These are phyloP conservation scores for Iphiclides podalirius DNA, from an alignment of 2,888 invertebrate genomes.

Conservation along the genomic window DNA sequence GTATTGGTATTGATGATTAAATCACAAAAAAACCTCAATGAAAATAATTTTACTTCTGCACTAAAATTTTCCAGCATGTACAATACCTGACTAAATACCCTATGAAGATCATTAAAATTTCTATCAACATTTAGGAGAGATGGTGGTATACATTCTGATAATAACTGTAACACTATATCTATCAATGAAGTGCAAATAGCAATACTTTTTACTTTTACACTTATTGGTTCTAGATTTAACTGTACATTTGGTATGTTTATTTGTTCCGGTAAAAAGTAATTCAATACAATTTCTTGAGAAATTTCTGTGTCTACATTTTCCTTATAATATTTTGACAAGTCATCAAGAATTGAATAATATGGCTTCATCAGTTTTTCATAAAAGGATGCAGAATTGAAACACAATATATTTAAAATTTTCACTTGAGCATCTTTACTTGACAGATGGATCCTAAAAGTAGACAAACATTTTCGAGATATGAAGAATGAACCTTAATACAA, in stretches of 20 bases:
- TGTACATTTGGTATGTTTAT: slow-evolving; percentile 55
- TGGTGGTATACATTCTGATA: slow-evolving; percentile 57
- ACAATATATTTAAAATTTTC: slow-evolving; percentile 75
- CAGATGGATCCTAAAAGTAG: slow-evolving; percentile 67
- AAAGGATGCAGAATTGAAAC: slow-evolving; percentile 70
- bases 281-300: slow-evolving; percentile 41
- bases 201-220: slow-evolving; percentile 54
- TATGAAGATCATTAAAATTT: slow-evolving; percentile 37
- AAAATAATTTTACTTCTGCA: slow-evolving; percentile 55
- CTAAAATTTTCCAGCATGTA: slow-evolving; percentile 56
- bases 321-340: slow-evolving; percentile 65
- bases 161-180: slow-evolving; percentile 52
- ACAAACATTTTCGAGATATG: too few relatives aligned
- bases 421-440: slow-evolving; percentile 78
- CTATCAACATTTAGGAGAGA: slow-evolving; percentile 49
- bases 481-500: too few relatives aligned
- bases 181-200: slow-evolving; percentile 57
- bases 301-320: slow-evolving; percentile 33
- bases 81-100: slow-evolving; percentile 44
- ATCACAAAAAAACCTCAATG: slow-evolving; percentile 55
- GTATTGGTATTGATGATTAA: slow-evolving; percentile 53
- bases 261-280: slow-evolving; percentile 68
- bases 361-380: slow-evolving; percentile 69
- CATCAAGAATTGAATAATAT: slow-evolving; percentile 63
- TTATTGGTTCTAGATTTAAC: slow-evolving; percentile 63